Evolutionary conservation across 2,888 invertebrate species (phyloP).

Genomic region (Venusia cambrica): DNA sequence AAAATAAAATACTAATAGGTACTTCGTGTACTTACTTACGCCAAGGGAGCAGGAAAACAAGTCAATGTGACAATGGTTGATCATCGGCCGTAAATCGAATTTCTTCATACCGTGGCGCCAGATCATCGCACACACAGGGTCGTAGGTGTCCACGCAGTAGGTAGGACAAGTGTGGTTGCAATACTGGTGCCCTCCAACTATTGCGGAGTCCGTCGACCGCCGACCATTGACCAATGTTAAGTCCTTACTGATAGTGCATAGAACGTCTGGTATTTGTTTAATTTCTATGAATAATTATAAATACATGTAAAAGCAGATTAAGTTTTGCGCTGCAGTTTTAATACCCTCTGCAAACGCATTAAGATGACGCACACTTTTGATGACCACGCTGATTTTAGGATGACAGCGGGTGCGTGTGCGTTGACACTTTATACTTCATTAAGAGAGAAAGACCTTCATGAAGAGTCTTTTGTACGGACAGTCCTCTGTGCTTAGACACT

Average conservation of each 20-base stretch:
- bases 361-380: too few relatives aligned
- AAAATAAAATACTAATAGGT: not conserved
- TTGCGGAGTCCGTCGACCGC: conserved; percentile 49
- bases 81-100: conserved; percentile 43
- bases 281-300: conserved; percentile 45
- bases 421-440: too few relatives aligned
- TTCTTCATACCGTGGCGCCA: conserved; percentile 36
- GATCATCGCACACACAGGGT: conserved; percentile 61
- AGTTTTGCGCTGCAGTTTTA: too few relatives aligned
- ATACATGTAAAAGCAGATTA: too few relatives aligned
- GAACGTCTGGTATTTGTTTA: conserved; percentile 36
- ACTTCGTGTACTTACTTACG: conserved; percentile 52
- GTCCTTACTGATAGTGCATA: conserved; percentile 35
- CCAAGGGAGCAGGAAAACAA: conserved; percentile 60
- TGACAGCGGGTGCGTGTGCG: too few relatives aligned
- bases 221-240: conserved; percentile 29
- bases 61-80: conserved; percentile 73
- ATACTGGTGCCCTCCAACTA: conserved; percentile 57
- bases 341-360: too few relatives aligned
- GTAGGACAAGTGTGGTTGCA: conserved; percentile 70
- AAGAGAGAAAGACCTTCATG: too few relatives aligned
- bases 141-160: conserved; percentile 58
- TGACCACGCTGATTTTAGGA: too few relatives aligned
- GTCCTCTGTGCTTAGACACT: too few relatives aligned
- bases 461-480: too few relatives aligned